Evolutionary conservation across 2,888 invertebrate genomes (phyloP).

Genomic region (Drosophila neutralis): DNA sequence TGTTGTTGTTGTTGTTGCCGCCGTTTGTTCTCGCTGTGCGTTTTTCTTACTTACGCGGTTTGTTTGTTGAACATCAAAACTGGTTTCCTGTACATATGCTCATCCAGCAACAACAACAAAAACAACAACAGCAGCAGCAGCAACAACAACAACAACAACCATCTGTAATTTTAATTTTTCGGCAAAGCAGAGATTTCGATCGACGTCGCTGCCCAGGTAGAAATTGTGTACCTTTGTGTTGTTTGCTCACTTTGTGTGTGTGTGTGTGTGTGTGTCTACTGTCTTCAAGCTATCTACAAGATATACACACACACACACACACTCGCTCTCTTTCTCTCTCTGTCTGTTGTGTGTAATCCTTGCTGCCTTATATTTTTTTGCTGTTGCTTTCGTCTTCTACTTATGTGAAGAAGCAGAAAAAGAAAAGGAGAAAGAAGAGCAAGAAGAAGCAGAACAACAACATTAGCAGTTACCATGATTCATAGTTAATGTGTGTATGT

Average conservation of each 20-base stretch:
- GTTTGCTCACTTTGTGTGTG: conserved; percentile 45
- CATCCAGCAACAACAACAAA: conserved; percentile 65
- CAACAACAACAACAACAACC: conserved; percentile 60
- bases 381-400: conserved; percentile 29
- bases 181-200: conserved; percentile 79
- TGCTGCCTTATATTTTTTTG: conserved; percentile 46
- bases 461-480: conserved; percentile 66
- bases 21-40: conserved; percentile 66
- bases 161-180: conserved; percentile 78
- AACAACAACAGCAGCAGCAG: conserved; percentile 34
- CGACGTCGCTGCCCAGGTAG: conserved; percentile 69
- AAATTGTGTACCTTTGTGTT: conserved; percentile 74
- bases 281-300: conserved; percentile 24
- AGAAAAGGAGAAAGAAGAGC: neutral
- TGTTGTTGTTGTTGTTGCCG: conserved; percentile 38
- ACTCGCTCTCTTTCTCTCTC: conserved; percentile 7
- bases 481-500: conserved; percentile 46
- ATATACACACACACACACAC: conserved; percentile 30
- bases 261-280: conserved; percentile 41
- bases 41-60: conserved; percentile 68
- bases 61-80: conserved; percentile 78
- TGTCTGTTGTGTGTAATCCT: conserved; percentile 49
- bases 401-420: conserved; percentile 2
- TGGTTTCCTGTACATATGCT: conserved; percentile 81
- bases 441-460: conserved; percentile 10